A percentile compares a stretch with the other conserved stretches of the same genome.
Evolutionary conservation across 1,140 invertebrate species (phyloP).

Genomic region (Cephus cinctus): DNA sequence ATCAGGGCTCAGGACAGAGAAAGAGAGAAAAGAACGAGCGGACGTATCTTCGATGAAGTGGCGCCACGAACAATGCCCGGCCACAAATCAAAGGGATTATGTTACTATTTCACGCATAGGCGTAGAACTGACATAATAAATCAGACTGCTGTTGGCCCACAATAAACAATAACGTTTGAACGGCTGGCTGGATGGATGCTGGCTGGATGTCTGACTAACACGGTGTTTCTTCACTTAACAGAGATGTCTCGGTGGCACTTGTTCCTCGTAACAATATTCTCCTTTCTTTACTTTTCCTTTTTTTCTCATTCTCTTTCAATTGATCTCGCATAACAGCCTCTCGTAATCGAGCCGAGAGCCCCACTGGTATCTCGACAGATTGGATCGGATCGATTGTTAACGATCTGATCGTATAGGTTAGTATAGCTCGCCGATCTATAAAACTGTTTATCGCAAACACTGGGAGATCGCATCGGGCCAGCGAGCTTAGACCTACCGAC

Average conservation of each 20-base stretch:
- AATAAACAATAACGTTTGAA: slow-evolving; percentile 51
- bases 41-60: slow-evolving; percentile 42
- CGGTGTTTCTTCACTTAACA: slow-evolving; percentile 38
- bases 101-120: slow-evolving; percentile 52
- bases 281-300: slow-evolving; percentile 12
- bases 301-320: slow-evolving; percentile 3
- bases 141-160: slow-evolving; percentile 46
- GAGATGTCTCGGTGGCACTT: slow-evolving; percentile 16
- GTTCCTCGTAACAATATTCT: slow-evolving; percentile 15
- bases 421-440: too few relatives aligned
- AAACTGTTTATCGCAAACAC: too few relatives aligned
- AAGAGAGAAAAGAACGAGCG: too few relatives aligned
- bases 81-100: slow-evolving; percentile 55
- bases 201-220: slow-evolving; percentile 14
- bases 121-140: slow-evolving; percentile 46
- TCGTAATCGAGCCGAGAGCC: not conserved
- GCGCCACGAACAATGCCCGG: slow-evolving; percentile 44
- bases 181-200: slow-evolving; percentile 27
- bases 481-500: slow-evolving; percentile 22
- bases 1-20: too few relatives aligned
- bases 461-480: not conserved
- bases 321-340: not conserved
- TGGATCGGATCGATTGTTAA: not conserved
- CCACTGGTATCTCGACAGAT: not conserved
- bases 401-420: too few relatives aligned